Evolutionary conservation across 2,113 vertebrate species (phyloP).

Genomic region (Melierax canorus): DNA sequence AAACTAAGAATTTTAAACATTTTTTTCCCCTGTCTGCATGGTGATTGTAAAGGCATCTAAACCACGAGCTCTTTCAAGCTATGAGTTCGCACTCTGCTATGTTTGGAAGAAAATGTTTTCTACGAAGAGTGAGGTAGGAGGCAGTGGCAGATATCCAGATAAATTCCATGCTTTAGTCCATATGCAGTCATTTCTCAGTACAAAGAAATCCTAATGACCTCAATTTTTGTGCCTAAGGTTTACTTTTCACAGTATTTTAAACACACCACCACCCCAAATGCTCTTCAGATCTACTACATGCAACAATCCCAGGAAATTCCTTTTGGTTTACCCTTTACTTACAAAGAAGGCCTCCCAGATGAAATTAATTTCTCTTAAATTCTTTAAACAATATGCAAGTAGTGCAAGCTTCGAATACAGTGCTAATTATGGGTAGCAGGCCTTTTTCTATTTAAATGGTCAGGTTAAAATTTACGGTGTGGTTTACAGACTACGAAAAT

Average conservation of each 20-base stretch:
- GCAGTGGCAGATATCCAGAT: conserved; percentile 18
- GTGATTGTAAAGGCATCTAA: conserved; percentile 20
- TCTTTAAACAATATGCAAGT: conserved; percentile 35
- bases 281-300: conserved; percentile 25
- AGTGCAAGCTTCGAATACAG: background rate
- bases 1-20: background rate
- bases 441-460: background rate
- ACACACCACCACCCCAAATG: background rate
- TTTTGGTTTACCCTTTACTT: conserved; percentile 50
- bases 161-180: conserved; percentile 18
- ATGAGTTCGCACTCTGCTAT: background rate
- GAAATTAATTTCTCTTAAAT: conserved; percentile 37
- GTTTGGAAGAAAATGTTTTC: conserved; percentile 38
- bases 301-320: conserved; percentile 64
- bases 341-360: conserved; percentile 28
- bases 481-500: conserved; percentile 35
- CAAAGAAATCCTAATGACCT: conserved; percentile 42
- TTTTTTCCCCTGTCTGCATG: background rate
- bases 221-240: conserved; percentile 11
- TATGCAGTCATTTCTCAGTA: conserved; percentile 12
- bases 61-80: background rate
- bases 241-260: conserved; percentile 26
- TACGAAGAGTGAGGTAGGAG: conserved; percentile 19
- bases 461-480: background rate
- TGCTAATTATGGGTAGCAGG: conserved; percentile 7